Evolutionary conservation across 2,113 vertebrate genomes (phyloP), one percentile per base, ranked within the genome.

Genomic region (Pavo muticus): DNA sequence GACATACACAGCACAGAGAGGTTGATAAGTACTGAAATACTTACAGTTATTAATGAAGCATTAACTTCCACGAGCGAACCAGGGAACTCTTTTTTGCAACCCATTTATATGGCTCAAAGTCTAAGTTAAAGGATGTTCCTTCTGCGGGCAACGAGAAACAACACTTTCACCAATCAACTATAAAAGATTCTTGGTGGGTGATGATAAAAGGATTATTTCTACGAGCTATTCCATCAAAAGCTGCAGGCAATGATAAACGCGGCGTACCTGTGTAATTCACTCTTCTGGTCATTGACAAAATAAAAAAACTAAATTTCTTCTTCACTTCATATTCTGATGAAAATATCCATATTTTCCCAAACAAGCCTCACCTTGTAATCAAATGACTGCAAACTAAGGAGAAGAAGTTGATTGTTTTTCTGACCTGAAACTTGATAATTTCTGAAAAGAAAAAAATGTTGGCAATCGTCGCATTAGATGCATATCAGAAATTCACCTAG

Each of bases 1-100:
- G 8, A 63, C 18, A 74, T 29, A 1, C 5, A 32, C 14, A 12
- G 72, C 15, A 47, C 7, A 1, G 0, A 19, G 56, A 8, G 73
- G 50, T 50, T 90, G 56, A 74, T 86, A 95, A 80, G 77, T 44
- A 81, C 1, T 44, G 23, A 88, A 70, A 94, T 50, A 48, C 3
- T 63, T 20, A 52, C 32, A 68, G 17, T 50, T 78, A 85, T 18
- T 79, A 56, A 68, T 52, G 25, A 75, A 71, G 12, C 5, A 13
- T 50, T 79, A 72, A 16, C 40, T 24, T 71, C 18, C 59, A 37
- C 8, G 54, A 42, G 44, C 19, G 59, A 86, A 59, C 8, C 35
- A 84, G 2, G 11, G n/a, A 56, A 83, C 63, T 56, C 78, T 1
- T 57, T 86, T 83, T 39, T 56, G 50, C 30, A 88, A 64, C 3